Conservation (phyloP, 2,797 vertebrate genomes). For the Sebastes alutus region DNA sequence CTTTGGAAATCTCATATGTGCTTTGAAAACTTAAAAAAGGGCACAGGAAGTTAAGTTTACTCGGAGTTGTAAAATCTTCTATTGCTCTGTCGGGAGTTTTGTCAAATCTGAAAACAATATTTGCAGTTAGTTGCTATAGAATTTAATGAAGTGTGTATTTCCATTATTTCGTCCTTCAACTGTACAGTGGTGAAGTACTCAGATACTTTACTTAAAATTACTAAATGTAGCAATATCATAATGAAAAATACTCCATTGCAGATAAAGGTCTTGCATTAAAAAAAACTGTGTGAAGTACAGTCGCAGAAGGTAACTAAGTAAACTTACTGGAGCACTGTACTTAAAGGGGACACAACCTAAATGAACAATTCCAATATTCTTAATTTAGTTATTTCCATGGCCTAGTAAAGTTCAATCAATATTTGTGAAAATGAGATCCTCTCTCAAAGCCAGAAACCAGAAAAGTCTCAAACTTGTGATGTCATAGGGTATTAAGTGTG, state of each 20-base stretch:
- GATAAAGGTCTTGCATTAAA: background rate
- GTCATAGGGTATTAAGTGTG: too few species aligned
- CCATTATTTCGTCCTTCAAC: background rate
- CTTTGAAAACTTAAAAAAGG: background rate
- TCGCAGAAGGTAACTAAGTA: background rate
- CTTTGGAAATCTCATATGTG: background rate
- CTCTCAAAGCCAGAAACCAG: too few species aligned
- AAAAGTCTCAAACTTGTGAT: too few species aligned
- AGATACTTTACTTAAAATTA: background rate
- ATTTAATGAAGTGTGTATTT: background rate
- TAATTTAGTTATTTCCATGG: too few species aligned
- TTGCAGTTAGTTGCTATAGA: background rate
- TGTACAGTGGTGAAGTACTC: background rate
- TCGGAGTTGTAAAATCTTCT: background rate
- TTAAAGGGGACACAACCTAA: too few species aligned
- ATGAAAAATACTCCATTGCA: background rate
- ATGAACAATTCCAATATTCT: too few species aligned
- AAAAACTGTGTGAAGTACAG: too few species aligned
- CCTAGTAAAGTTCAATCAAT: too few species aligned
- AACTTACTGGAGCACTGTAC: rapidly evolving
- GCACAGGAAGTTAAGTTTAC: background rate
- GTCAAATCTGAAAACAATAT: too few species aligned
- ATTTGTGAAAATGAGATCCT: too few species aligned
- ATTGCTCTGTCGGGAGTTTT: background rate
- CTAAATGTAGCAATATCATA: background rate